phyloP scores from a whole-genome alignment of 2,888 invertebrate genomes.

The Tetramorium bicarinatum region DNA sequence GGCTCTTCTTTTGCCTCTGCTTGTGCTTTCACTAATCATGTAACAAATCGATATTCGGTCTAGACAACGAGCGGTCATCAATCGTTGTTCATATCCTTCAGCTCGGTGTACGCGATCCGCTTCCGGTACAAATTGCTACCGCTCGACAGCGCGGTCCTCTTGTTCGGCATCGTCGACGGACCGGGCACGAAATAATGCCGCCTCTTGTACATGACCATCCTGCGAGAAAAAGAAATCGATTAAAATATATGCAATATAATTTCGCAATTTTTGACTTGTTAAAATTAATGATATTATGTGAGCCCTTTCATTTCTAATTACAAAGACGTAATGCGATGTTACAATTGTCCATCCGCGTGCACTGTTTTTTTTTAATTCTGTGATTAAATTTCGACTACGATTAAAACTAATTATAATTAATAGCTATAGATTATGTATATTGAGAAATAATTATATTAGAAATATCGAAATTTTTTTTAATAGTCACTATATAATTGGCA shows the following conservation, averaged over 20 bases:
- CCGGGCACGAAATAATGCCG: slow-evolving; percentile 81
- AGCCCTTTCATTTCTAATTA: not conserved
- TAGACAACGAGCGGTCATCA: slow-evolving; percentile 77
- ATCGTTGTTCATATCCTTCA: slow-evolving; percentile 85
- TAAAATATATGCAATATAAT: not conserved
- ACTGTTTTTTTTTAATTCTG: not conserved
- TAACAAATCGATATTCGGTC: slow-evolving; percentile 60
- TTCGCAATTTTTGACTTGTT: not conserved
- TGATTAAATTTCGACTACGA: not conserved
- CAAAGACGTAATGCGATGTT: not conserved
- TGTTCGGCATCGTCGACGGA: slow-evolving; percentile 80
- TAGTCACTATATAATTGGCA: not conserved
- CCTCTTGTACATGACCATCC: slow-evolving; percentile 84
- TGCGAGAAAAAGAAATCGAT: slow-evolving; percentile 64
- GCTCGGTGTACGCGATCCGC: slow-evolving; percentile 84
- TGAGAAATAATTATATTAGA: not conserved
- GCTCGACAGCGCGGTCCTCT: slow-evolving; percentile 65
- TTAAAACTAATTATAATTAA: not conserved
- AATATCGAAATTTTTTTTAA: not conserved
- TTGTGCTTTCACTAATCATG: slow-evolving; percentile 50
- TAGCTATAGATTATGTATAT: not conserved
- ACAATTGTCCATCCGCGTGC: slow-evolving; percentile 10
- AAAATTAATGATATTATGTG: not conserved
- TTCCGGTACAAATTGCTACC: slow-evolving; percentile 80
- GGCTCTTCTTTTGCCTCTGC: not conserved